Conservation (phyloP, 2,888 invertebrate genomes). For the Schizaphis graminum region DNA sequence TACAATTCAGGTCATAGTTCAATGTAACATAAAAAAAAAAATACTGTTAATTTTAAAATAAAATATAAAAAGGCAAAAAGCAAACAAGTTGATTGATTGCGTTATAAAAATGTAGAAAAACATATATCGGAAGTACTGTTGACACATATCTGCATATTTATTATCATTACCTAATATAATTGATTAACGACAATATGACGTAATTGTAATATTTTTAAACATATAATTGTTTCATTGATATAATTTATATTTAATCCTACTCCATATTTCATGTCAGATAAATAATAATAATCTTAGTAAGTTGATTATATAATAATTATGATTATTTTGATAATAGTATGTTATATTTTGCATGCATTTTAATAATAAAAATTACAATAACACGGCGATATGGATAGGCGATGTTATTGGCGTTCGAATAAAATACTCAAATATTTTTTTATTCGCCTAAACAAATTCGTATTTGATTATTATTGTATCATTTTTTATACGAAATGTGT, state of each 20-base stretch:
- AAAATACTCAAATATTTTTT: background rate
- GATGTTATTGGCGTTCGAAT: background rate
- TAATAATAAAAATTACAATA: background rate
- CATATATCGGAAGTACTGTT: background rate
- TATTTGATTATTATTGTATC: background rate
- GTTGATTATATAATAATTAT: background rate
- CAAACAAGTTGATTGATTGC: background rate
- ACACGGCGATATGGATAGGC: background rate
- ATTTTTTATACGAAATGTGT: background rate
- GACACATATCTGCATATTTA: background rate
- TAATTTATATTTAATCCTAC: background rate
- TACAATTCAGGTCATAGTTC: too few relatives aligned
- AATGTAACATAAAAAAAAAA: too few relatives aligned
- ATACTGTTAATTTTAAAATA: background rate
- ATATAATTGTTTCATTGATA: background rate
- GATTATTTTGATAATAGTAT: background rate
- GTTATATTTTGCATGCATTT: background rate
- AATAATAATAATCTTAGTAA: background rate
- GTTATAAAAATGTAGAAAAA: background rate
- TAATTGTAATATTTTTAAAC: background rate
- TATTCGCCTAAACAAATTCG: background rate
- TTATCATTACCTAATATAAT: background rate
- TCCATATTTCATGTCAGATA: background rate
- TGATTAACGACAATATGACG: background rate
- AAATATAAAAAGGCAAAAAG: background rate